Evolutionary conservation across 2,888 invertebrate genomes (phyloP).

Genomic region (Thecophora atra): DNA sequence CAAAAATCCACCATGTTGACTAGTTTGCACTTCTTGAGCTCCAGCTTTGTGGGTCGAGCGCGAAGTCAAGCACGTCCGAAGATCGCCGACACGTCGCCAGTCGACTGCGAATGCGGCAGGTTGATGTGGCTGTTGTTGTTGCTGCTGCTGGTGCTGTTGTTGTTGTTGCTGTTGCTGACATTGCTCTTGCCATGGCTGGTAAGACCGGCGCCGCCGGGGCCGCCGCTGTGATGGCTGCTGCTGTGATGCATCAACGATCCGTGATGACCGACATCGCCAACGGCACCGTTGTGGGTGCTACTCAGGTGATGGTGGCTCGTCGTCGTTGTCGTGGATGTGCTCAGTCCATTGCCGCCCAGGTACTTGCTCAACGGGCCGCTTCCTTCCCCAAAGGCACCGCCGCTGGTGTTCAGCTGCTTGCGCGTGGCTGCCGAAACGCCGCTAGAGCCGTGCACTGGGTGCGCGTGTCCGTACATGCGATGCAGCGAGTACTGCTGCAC

Average conservation of each 20-base stretch:
- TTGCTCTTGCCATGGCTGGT: conserved; percentile 19
- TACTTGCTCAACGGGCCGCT: conserved; percentile 57
- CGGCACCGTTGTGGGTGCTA: background rate
- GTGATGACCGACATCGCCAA: conserved; percentile 42
- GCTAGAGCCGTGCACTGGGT: conserved; percentile 35
- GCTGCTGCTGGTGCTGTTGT: conserved; percentile 5
- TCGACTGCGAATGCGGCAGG: conserved; percentile 73
- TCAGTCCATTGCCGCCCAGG: conserved; percentile 44
- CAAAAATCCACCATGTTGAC: conserved; percentile 67
- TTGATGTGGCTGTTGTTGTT: conserved; percentile 46
- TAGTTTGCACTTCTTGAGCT: conserved; percentile 66
- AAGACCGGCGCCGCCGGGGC: conserved; percentile 56
- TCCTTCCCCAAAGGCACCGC: conserved; percentile 41
- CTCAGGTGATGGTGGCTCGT: conserved; percentile 38
- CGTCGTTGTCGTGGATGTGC: conserved; percentile 52
- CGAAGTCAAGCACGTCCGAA: conserved; percentile 72
- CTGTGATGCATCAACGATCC: conserved; percentile 11
- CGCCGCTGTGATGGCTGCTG: conserved; percentile 56
- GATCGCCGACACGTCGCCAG: conserved; percentile 74
- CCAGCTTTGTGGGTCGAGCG: conserved; percentile 63
- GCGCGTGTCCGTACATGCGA: conserved; percentile 59
- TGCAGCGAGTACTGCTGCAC: conserved; percentile 65
- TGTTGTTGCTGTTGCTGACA: conserved; percentile 23
- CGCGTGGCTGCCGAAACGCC: conserved; percentile 57
- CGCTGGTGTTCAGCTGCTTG: conserved; percentile 57